Conservation (phyloP, 2,888 invertebrate species). For the Trimorus sp. region DNA sequence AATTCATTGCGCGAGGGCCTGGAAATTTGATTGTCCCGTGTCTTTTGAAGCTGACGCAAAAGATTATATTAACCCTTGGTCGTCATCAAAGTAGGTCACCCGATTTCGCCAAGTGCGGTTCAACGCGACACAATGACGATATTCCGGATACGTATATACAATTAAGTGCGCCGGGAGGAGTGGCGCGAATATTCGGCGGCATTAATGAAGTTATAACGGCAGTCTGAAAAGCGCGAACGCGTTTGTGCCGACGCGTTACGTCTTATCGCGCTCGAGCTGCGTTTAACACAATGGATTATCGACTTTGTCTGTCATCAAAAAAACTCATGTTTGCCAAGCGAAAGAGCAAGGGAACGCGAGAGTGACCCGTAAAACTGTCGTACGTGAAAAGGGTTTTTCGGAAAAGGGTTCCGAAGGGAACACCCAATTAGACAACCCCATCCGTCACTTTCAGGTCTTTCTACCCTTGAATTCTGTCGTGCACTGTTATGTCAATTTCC, state of each 20-base stretch:
- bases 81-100: conserved; percentile 49
- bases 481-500: too few relatives aligned
- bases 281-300: too few relatives aligned
- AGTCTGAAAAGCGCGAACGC: background rate
- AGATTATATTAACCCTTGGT: conserved; percentile 45
- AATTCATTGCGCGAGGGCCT: conserved; percentile 15
- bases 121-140: conserved; percentile 47
- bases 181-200: background rate
- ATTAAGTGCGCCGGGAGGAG: background rate
- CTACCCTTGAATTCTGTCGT: too few relatives aligned
- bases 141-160: conserved; percentile 11
- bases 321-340: too few relatives aligned
- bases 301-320: too few relatives aligned
- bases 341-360: too few relatives aligned
- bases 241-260: conserved; percentile 1
- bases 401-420: too few relatives aligned
- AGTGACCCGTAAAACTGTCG: too few relatives aligned
- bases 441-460: too few relatives aligned
- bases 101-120: conserved; percentile 39
- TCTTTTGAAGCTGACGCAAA: conserved; percentile 31
- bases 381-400: too few relatives aligned
- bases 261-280: background rate
- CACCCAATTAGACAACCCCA: too few relatives aligned
- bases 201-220: background rate
- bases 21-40: conserved; percentile 21